Evolutionary conservation across 2,797 vertebrate species (phyloP).

Genomic region (Limosa lapponica): DNA sequence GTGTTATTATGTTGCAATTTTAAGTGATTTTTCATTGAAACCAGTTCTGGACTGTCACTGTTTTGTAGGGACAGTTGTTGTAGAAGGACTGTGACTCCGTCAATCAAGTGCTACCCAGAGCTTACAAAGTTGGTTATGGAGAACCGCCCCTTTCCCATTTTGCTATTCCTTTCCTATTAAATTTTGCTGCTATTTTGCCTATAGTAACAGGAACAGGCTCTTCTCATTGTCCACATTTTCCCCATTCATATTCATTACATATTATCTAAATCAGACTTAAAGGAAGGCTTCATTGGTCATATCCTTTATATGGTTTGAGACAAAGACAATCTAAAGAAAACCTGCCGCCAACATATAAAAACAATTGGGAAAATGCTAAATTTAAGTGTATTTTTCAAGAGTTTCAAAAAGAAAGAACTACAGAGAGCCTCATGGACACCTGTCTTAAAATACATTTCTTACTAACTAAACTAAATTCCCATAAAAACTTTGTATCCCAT

Average conservation of each 20-base stretch:
- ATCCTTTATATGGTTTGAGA: background rate
- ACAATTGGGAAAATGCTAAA: background rate
- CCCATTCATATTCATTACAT: background rate
- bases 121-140: background rate
- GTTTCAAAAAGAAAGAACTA: background rate
- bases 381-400: background rate
- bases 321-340: background rate
- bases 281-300: background rate
- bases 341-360: background rate
- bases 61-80: background rate
- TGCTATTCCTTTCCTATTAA: background rate
- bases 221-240: background rate
- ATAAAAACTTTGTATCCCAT: background rate
- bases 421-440: rapidly evolving
- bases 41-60: background rate
- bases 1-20: background rate
- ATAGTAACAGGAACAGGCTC: background rate
- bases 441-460: background rate
- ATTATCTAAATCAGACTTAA: background rate
- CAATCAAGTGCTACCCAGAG: background rate
- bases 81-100: background rate
- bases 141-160: background rate
- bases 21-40: background rate
- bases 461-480: background rate
- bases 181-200: background rate